These are phyloP conservation scores for Meleagris gallopavo DNA, from an alignment of 2,113 vertebrate genomes.

Conservation along the genomic window DNA sequence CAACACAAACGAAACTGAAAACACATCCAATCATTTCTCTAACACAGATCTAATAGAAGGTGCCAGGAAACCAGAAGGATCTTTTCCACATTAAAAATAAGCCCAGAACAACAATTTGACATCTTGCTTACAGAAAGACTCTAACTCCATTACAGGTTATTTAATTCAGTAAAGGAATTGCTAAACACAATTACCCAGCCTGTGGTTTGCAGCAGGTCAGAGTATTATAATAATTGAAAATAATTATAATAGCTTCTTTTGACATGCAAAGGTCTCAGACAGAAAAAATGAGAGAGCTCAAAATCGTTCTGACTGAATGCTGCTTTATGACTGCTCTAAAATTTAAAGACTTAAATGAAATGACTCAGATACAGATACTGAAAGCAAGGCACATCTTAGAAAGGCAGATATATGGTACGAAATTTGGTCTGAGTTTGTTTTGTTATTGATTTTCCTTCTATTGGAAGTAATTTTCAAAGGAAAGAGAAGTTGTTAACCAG, in stretches of 20 bases:
- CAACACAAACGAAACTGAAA: not conserved
- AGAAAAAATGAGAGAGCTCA: not conserved
- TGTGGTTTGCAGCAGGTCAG: not conserved
- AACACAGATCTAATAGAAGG: not conserved
- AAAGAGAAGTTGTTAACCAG: not conserved
- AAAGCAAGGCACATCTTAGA: not conserved
- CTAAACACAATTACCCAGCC: not conserved
- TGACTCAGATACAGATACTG: fast-evolving
- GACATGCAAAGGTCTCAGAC: not conserved
- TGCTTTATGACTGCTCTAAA: not conserved
- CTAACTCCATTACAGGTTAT: not conserved
- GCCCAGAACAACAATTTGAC: not conserved
- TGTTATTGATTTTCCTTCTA: not conserved
- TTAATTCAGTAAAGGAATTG: slow-evolving; percentile 10
- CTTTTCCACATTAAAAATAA: not conserved
- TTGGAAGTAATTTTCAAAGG: not conserved
- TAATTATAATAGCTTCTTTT: not conserved
- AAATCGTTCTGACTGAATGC: not conserved
- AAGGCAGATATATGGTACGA: not conserved
- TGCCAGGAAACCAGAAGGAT: not conserved
- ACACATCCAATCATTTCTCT: not conserved
- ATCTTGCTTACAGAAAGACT: slow-evolving; percentile 1
- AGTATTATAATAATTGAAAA: not conserved
- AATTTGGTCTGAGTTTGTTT: not conserved
- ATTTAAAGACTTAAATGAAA: not conserved